Percentiles rank a stretch among this genome's conserved stretches.
phyloP scores from a whole-genome alignment of 1,140 invertebrate genomes.

The Saxidomus purpurata region DNA sequence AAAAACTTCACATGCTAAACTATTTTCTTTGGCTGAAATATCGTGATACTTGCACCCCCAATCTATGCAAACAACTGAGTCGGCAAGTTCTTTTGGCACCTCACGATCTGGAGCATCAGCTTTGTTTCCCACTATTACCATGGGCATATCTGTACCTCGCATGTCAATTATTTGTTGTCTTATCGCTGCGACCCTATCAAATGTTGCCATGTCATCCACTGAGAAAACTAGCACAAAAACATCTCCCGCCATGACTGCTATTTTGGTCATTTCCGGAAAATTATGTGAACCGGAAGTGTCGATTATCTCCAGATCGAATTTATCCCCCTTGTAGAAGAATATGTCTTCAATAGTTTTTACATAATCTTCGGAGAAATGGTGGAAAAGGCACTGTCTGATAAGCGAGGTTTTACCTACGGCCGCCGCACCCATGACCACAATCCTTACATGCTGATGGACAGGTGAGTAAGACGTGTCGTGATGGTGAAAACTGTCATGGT shows the following conservation, averaged over 20 bases:
- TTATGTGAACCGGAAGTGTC: slow-evolving; percentile 60
- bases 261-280: slow-evolving; percentile 53
- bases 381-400: slow-evolving; percentile 41
- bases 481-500: slow-evolving; percentile 21
- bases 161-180: slow-evolving; percentile 43
- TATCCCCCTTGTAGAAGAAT: slow-evolving; percentile 42
- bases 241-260: slow-evolving; percentile 43
- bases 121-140: slow-evolving; percentile 45
- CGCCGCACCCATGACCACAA: slow-evolving; percentile 46
- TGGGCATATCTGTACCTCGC: neutral
- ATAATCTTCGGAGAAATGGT: slow-evolving; percentile 22
- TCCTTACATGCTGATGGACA: slow-evolving; percentile 22
- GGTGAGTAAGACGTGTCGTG: neutral
- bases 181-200: slow-evolving; percentile 40
- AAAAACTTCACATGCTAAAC: slow-evolving; percentile 18
- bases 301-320: slow-evolving; percentile 39
- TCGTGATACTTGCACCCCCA: slow-evolving; percentile 49
- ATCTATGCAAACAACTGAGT: slow-evolving; percentile 43
- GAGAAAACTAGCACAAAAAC: slow-evolving; percentile 49
- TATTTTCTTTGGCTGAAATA: neutral
- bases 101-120: neutral
- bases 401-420: slow-evolving; percentile 43
- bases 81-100: slow-evolving; percentile 35
- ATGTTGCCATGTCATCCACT: slow-evolving; percentile 32
- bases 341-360: slow-evolving; percentile 48